A percentile compares a stretch with the other conserved stretches of the same genome.
Evolutionary conservation across 1,140 invertebrate genomes (phyloP).

Genomic region (Cotesia typhae): DNA sequence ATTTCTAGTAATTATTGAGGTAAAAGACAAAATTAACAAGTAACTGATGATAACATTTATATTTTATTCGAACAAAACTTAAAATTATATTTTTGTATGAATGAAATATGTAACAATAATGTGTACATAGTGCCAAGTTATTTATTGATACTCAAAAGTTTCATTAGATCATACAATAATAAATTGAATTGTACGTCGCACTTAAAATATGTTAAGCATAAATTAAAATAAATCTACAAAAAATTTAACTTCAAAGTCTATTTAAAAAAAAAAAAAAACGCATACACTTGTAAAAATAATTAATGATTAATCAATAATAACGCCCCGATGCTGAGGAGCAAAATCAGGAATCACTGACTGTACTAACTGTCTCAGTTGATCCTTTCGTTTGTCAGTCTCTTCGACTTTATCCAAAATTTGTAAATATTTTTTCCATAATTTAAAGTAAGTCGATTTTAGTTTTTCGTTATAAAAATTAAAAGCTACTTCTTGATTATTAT

Average conservation of each 20-base stretch:
- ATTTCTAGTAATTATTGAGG: no score
- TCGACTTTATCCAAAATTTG: slow-evolving; percentile 49
- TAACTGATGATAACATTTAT: no score
- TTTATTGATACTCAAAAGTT: no score
- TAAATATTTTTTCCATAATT: slow-evolving; percentile 52
- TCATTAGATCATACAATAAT: no score
- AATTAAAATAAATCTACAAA: no score
- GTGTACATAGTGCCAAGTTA: no score
- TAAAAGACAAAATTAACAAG: no score
- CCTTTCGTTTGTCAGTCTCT: slow-evolving; percentile 53
- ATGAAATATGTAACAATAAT: no score
- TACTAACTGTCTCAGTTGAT: slow-evolving; percentile 55
- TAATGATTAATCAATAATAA: slow-evolving; percentile 50
- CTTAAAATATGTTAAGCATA: no score
- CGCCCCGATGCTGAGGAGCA: slow-evolving; percentile 52
- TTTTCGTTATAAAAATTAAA: slow-evolving; percentile 40
- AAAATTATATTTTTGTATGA: no score
- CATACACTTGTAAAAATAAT: background rate
- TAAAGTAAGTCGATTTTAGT: slow-evolving; percentile 48
- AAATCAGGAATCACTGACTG: slow-evolving; percentile 58
- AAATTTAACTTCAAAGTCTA: background rate
- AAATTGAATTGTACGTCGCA: no score
- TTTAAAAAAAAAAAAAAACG: background rate
- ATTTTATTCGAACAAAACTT: no score
- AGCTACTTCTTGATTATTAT: slow-evolving; percentile 46